Evolutionary conservation across 2,888 invertebrate species (phyloP).

Genomic region (Lacanobia oleracea): DNA sequence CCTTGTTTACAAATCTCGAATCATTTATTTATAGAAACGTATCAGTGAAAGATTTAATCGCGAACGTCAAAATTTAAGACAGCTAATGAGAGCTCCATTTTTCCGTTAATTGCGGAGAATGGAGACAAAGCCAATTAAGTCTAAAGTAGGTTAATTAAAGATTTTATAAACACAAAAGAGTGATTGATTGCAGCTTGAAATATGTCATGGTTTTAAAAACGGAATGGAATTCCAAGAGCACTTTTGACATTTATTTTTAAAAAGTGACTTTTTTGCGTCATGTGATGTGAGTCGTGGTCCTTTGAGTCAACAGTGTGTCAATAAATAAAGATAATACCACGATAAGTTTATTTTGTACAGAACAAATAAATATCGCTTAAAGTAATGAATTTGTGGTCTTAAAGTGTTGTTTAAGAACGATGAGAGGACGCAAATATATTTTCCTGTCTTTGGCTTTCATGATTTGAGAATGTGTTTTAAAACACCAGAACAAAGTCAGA

Average conservation of each 20-base stretch:
- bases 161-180: slow-evolving; percentile 11
- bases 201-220: slow-evolving; percentile 8
- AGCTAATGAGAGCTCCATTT: slow-evolving; percentile 5
- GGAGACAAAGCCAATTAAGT: slow-evolving; percentile 30
- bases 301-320: slow-evolving; percentile 30
- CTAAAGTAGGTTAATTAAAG: slow-evolving; percentile 45
- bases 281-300: not conserved
- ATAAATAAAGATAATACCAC: slow-evolving; percentile 50
- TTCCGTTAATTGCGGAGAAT: slow-evolving; percentile 35
- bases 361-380: slow-evolving; percentile 13
- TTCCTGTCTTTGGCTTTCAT: not conserved
- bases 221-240: slow-evolving; percentile 19
- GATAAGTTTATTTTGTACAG: slow-evolving; percentile 18
- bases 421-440: not conserved
- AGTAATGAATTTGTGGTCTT: slow-evolving; percentile 12
- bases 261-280: slow-evolving; percentile 10
- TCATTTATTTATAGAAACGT: slow-evolving; percentile 6
- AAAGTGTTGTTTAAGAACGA: not conserved
- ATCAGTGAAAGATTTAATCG: not conserved
- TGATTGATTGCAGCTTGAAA: slow-evolving; percentile 40
- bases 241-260: slow-evolving; percentile 18
- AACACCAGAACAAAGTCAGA: not conserved
- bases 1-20: slow-evolving; percentile 2
- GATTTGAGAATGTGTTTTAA: not conserved
- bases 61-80: slow-evolving; percentile 11